Evolutionary conservation across 2,113 vertebrate genomes (phyloP), one percentile per base, ranked within the genome.

Genomic region (Etheostoma spectabile): DNA sequence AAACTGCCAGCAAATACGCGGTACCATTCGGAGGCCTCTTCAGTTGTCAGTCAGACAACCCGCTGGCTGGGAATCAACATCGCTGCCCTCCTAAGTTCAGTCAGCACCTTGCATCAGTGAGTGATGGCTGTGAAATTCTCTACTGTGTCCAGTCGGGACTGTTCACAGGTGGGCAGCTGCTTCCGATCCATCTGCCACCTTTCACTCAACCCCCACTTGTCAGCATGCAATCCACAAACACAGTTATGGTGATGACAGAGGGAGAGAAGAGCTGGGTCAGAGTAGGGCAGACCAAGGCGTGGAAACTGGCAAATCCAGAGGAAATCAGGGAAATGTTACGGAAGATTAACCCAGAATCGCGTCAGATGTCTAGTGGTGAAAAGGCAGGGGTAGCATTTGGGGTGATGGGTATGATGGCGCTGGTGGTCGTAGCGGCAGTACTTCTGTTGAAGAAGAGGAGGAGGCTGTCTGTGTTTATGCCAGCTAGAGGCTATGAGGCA

Each of bases 1-100:
- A 97, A 82, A 0, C 1, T 1, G 96, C 91, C 0, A 82, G 84
- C 13, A 85, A 21, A 55, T 93, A 93, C 8, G 86, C 96, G 0
- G 94, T 97, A 8, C 94, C 96, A 2, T 98, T 99, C 0, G 97
- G 96, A 6, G 98, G 98, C 14, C 95, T 99, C 89, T 98, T 99
- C 81, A 99, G 97, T 87, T 99, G 97, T 77, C 77, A 94, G n/a
- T 87, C 89, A 2, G 94, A 86, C 42, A 99, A 99, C 80, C 95
- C 95, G 0, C 67, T 97, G 77, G 93, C 87, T 0, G 81, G 57
- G 0, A 33, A 16, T 45, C 90, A 93, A 22, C 22, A 74, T 21
- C 96, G 88, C 30, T 98, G 97, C 68, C 96, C 97, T 0, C 87
- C 89, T 0, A 94, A 95, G 62, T 98, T 97, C 83, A 98, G 97